phyloP scores from a whole-genome alignment of 1,140 invertebrate species.

The Melitaea cinxia region DNA sequence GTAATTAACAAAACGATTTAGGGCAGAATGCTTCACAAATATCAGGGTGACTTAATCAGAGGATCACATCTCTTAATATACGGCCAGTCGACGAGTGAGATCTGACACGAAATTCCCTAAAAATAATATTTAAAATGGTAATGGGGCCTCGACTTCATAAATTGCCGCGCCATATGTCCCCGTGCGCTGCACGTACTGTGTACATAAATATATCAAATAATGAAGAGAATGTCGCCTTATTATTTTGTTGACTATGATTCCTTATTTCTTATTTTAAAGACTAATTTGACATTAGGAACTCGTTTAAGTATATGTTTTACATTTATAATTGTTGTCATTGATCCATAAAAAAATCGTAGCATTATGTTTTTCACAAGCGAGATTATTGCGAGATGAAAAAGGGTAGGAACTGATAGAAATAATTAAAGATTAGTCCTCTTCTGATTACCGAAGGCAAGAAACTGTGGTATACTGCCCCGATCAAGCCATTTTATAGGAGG shows the following conservation, averaged over 20 bases:
- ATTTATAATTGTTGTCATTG: too few relatives aligned
- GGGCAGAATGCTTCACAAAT: conserved; percentile 57
- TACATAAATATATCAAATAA: conserved; percentile 81
- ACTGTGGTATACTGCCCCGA: too few relatives aligned
- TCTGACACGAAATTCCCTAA: conserved; percentile 81
- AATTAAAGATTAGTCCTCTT: too few relatives aligned
- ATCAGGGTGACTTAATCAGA: conserved; percentile 76
- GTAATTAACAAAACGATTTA: conserved; percentile 73
- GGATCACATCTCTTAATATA: conserved; percentile 80
- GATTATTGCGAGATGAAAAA: too few relatives aligned
- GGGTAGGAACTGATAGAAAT: too few relatives aligned
- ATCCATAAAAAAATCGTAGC: too few relatives aligned
- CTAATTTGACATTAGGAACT: neutral
- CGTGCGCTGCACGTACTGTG: conserved; percentile 74
- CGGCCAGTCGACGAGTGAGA: conserved; percentile 75
- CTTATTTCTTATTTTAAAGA: conserved; percentile 50
- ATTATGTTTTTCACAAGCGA: too few relatives aligned
- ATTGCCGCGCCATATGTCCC: conserved; percentile 79
- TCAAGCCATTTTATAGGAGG: too few relatives aligned
- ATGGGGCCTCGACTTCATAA: conserved; percentile 78
- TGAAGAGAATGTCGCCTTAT: conserved; percentile 62
- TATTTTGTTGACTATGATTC: conserved; percentile 27
- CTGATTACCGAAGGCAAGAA: too few relatives aligned
- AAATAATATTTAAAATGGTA: conserved; percentile 82
- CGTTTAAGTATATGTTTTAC: too few relatives aligned